Evolutionary conservation across 2,888 invertebrate genomes (phyloP).

Genomic region (Latrodectus hesperus): DNA sequence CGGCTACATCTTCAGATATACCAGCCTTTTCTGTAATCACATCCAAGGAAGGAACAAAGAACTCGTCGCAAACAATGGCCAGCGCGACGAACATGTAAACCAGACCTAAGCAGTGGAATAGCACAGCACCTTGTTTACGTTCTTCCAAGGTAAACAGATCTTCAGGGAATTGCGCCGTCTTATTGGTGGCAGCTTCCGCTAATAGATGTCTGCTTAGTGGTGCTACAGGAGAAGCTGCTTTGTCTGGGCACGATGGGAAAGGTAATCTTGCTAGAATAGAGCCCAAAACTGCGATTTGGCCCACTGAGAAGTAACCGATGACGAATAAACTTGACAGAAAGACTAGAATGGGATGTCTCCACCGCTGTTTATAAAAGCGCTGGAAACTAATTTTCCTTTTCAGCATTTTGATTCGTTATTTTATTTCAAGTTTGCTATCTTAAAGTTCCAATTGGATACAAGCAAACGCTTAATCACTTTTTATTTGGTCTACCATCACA

Average conservation of each 20-base stretch:
- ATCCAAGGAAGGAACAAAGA: slow-evolving; percentile 97
- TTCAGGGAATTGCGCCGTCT: slow-evolving; percentile 81
- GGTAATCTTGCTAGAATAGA: slow-evolving; percentile 10
- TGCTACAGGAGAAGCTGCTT: neutral
- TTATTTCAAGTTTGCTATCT: slow-evolving; percentile 22
- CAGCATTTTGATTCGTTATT: neutral
- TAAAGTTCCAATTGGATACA: neutral
- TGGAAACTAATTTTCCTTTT: slow-evolving; percentile 27
- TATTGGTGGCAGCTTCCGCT: slow-evolving; percentile 24
- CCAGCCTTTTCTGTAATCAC: slow-evolving; percentile 96
- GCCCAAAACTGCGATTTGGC: slow-evolving; percentile 52
- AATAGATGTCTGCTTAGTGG: slow-evolving; percentile 21
- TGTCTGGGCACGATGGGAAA: slow-evolving; percentile 16
- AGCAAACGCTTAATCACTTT: neutral
- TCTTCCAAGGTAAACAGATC: slow-evolving; percentile 92
- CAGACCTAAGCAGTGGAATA: slow-evolving; percentile 94
- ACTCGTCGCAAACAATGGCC: slow-evolving; percentile 99
- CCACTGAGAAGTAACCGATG: slow-evolving; percentile 62
- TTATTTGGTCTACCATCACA: neutral
- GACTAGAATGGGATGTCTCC: slow-evolving; percentile 63
- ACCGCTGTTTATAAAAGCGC: slow-evolving; percentile 51
- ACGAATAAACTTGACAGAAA: slow-evolving; percentile 44
- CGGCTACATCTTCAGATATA: slow-evolving; percentile 97
- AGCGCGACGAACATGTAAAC: slow-evolving; percentile 99
- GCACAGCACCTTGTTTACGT: slow-evolving; percentile 89